phyloP scores from a whole-genome alignment of 2,113 vertebrate genomes.

The Melanostigma gelatinosum region DNA sequence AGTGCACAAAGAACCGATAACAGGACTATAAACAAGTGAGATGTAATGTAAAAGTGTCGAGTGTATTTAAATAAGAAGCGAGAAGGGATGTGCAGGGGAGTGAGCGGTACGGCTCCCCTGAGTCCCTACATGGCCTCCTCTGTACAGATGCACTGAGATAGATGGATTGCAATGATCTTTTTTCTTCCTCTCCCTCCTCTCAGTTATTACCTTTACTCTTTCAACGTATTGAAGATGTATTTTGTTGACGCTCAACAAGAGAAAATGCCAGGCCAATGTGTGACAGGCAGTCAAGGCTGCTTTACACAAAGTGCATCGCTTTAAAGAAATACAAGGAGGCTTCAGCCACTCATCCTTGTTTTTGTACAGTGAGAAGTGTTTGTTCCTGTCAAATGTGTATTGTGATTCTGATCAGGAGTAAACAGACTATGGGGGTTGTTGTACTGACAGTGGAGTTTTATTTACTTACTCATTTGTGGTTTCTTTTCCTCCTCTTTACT shows the following conservation, averaged over 20 bases:
- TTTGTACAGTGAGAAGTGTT: constrained; percentile 29
- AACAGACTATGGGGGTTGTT: constrained; percentile 16
- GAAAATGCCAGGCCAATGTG: background rate
- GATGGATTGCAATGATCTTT: background rate
- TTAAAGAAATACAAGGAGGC: background rate
- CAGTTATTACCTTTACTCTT: background rate
- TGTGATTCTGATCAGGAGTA: constrained; percentile 26
- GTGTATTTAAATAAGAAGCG: too few relatives aligned
- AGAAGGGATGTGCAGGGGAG: too few relatives aligned
- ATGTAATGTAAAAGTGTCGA: too few relatives aligned
- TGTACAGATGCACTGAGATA: background rate
- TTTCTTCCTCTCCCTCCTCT: background rate
- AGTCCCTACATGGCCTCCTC: background rate
- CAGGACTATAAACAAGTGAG: too few relatives aligned
- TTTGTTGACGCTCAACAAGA: constrained; percentile 17
- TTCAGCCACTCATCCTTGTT: background rate
- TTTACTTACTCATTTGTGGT: constrained; percentile 6
- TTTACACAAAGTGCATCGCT: constrained; percentile 32
- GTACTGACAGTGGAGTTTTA: background rate
- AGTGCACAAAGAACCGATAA: too few relatives aligned
- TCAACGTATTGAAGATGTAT: background rate
- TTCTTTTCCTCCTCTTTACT: constrained; percentile 3
- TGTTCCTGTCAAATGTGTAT: constrained; percentile 9
- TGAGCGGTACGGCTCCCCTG: too few relatives aligned
- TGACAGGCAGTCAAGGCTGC: constrained; percentile 30